Percentiles rank a stretch among this genome's conserved stretches.
Conservation (phyloP, 2,113 vertebrate species). For the Aspiorhynchus laticeps region DNA sequence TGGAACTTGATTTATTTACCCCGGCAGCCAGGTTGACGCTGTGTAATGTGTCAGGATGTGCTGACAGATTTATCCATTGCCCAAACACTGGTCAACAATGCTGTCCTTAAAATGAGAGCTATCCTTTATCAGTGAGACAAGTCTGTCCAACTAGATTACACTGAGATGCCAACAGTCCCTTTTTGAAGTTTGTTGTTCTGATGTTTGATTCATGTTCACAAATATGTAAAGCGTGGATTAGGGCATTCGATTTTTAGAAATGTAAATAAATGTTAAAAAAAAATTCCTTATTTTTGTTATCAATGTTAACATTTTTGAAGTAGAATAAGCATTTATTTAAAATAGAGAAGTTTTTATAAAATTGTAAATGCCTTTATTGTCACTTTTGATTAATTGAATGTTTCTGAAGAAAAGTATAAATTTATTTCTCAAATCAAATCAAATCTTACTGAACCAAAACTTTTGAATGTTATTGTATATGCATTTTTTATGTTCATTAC, state of each 20-base stretch:
- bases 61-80: constrained; percentile 37
- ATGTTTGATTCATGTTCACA: constrained; percentile 4
- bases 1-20: constrained; percentile 24
- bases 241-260: not conserved
- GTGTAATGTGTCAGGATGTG: constrained; percentile 43
- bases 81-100: constrained; percentile 50
- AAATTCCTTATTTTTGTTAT: too few relatives aligned
- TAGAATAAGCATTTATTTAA: too few relatives aligned
- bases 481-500: not conserved
- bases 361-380: not conserved
- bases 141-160: constrained; percentile 47
- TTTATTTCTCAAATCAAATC: too few relatives aligned
- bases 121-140: constrained; percentile 48
- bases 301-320: not conserved
- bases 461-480: not conserved
- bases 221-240: not conserved
- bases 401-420: not conserved
- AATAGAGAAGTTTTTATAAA: not conserved
- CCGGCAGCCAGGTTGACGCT: not conserved
- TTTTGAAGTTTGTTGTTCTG: constrained; percentile 9
- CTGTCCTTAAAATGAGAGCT: constrained; percentile 34
- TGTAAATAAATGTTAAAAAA: not conserved
- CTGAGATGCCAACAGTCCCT: not conserved
- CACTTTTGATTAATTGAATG: not conserved
- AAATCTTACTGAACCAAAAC: not conserved